Evolutionary conservation across 1,140 invertebrate species (phyloP), one percentile per base, ranked within the genome.

Genomic region (Lepidurus arcticus): DNA sequence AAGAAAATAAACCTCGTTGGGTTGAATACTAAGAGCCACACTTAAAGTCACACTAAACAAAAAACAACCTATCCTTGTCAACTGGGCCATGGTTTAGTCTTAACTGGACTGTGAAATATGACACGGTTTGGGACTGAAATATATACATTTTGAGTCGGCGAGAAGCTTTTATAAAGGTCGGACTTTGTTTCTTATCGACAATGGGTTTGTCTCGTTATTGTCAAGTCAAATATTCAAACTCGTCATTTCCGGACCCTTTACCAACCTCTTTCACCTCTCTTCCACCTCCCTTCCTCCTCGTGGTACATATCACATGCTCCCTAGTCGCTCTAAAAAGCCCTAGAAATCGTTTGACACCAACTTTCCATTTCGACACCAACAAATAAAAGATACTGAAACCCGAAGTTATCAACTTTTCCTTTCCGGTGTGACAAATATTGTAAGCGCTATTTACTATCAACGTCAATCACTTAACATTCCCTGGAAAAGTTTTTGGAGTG

Each of bases 401-500:
- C 53, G 7, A 10, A 65, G 1, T 7, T n/a, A 21, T 65, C 21
- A 65, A n/a, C 53, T n/a, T 65, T 21, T 13, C 53, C 53, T 65
- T 65, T 65, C 53, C 53, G 53, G 53, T 65, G 53, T 65, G 53
- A 65, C 53, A 65, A 65, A 65, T 65, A 65, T 65, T 65, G 16
- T 65, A 16, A 65, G 53, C 53, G 7, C 34, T 9, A 65, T 7
- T 13, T 7, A 21, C 9, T 16, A 4, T 65, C 7, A 21, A 13
- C 45, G 45, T 16, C 16, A 11, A 47, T n/a, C 53, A 16, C 13
- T 65, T 65, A 16, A 16, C 53, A 21, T 65, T 21, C 16, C 5
- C 9, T 65, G 16, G 13, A 65, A 65, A 65, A 65, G 16, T 6
- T n/a, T 65, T 1, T 4, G 8, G 21, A 65, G 2, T 34, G 34